Evolutionary conservation across 2,888 invertebrate genomes (phyloP).

Genomic region (Thecophora atra): DNA sequence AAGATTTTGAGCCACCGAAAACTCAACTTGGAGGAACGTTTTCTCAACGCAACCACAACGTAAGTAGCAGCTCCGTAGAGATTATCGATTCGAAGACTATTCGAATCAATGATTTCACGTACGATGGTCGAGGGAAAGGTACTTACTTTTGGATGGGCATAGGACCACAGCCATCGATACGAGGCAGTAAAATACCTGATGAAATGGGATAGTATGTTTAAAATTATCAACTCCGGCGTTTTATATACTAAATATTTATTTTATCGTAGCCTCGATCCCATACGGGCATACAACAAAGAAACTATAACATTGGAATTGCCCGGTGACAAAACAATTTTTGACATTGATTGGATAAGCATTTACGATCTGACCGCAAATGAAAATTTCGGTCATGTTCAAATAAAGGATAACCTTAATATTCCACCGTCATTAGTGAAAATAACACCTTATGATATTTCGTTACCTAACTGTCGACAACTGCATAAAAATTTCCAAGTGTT

Average conservation of each 20-base stretch:
- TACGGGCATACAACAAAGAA: slow-evolving; percentile 77
- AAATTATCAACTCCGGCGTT: neutral
- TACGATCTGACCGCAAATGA: slow-evolving; percentile 76
- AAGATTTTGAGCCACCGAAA: slow-evolving; percentile 87
- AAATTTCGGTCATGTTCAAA: slow-evolving; percentile 78
- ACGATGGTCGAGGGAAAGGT: slow-evolving; percentile 79
- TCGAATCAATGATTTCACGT: slow-evolving; percentile 78
- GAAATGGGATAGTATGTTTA: slow-evolving; percentile 89
- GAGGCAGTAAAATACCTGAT: slow-evolving; percentile 85
- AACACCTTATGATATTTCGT: slow-evolving; percentile 70
- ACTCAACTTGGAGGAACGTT: slow-evolving; percentile 71
- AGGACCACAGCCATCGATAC: slow-evolving; percentile 85
- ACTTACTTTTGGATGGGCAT: slow-evolving; percentile 90
- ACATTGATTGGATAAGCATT: slow-evolving; percentile 85
- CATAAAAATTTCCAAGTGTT: slow-evolving; percentile 85
- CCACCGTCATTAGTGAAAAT: slow-evolving; percentile 83
- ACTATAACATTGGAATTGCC: slow-evolving; percentile 80
- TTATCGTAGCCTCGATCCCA: slow-evolving; percentile 77
- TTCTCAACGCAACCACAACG: slow-evolving; percentile 72
- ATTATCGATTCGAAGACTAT: slow-evolving; percentile 85
- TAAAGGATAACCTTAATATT: slow-evolving; percentile 84
- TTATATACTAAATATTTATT: slow-evolving; percentile 11
- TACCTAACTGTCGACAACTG: slow-evolving; percentile 87
- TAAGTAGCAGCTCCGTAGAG: slow-evolving; percentile 77
- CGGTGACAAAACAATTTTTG: slow-evolving; percentile 82